These are phyloP conservation scores for Adela reaumurella DNA, from an alignment of 2,888 invertebrate species.

Conservation along the genomic window DNA sequence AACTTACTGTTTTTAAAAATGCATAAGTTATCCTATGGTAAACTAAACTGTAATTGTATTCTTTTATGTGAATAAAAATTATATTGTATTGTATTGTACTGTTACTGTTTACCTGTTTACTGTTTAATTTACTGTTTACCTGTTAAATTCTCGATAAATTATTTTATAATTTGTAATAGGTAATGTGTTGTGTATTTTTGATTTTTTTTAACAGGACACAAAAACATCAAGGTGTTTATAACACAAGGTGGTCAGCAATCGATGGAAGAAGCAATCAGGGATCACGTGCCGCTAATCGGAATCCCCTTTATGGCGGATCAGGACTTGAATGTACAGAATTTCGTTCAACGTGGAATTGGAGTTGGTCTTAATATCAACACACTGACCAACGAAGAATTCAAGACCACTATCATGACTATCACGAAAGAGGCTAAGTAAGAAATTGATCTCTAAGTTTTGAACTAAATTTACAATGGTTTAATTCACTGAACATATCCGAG, in stretches of 20 bases:
- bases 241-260: conserved; percentile 5
- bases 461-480: too few relatives aligned
- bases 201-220: conserved; percentile 2
- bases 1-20: too few relatives aligned
- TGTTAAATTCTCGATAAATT: too few relatives aligned
- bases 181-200: too few relatives aligned
- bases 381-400: conserved; percentile 1
- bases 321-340: conserved; percentile 4
- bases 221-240: conserved; percentile 5
- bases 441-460: background rate
- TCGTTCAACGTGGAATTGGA: conserved; percentile 4
- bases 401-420: conserved; percentile 1
- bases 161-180: too few relatives aligned
- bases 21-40: too few relatives aligned
- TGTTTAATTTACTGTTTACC: too few relatives aligned
- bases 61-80: too few relatives aligned
- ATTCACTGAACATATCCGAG: too few relatives aligned
- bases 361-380: conserved; percentile 1
- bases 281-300: conserved; percentile 1
- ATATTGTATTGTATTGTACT: too few relatives aligned
- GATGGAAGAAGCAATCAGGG: conserved; percentile 6
- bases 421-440: conserved; percentile 4
- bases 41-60: too few relatives aligned
- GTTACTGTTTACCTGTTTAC: too few relatives aligned
- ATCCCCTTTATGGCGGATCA: conserved; percentile 6